Base-by-base conservation (phyloP, 2,113 vertebrate species). In the Hydrolagus affinis region DNA sequence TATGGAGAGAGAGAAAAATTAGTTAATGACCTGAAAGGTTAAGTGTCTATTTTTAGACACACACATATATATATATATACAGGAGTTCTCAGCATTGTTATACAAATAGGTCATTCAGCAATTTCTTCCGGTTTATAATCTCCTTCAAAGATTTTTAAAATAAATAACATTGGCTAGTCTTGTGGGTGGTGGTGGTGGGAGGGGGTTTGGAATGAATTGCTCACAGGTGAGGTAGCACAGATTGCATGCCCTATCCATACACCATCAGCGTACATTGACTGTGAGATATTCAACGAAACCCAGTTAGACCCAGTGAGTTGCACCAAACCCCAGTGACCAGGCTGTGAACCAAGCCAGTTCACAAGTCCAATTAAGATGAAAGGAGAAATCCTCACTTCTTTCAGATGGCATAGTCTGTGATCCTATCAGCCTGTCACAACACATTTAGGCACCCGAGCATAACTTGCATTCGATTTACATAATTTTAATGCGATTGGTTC, bases 351-450 rank as follows among this genome's bases (percentile, higher is more conserved):
- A 85, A 64, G 57, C 75, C 56, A 70, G 30, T 70, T 78, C 85
- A 86, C 57, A 76, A 76, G n/a, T n/a, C 75, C 66, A 80, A 86
- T 86, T 86, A 86, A 60, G 85, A 78, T 86, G 57, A 80, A 86
- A 80, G 69, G 66, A 86, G 66, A 70, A 86, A 78, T 86, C 21
- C 69, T 57, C 17, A 17, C 30, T 64, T 70, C 85, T 80, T 80
- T 80, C 85, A 30, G 85, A 70, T 86, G 78, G 21, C 69, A 77
- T 80, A 78, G 69, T 80, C n/a, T 25, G 60, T 86, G 85, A 80
- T 80, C 30, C 85, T 66, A 80, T 70, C 75, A 80, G 72, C 8
- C 75, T 86, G 85, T 78, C 85, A 78, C 32, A 59, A 32, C 19
- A 44, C 32, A 70, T 70, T 78, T 78, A 68, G 28, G 64, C 28